These are phyloP conservation scores for Notiomystis cincta DNA, from an alignment of 2,113 vertebrate species.

Conservation along the genomic window DNA sequence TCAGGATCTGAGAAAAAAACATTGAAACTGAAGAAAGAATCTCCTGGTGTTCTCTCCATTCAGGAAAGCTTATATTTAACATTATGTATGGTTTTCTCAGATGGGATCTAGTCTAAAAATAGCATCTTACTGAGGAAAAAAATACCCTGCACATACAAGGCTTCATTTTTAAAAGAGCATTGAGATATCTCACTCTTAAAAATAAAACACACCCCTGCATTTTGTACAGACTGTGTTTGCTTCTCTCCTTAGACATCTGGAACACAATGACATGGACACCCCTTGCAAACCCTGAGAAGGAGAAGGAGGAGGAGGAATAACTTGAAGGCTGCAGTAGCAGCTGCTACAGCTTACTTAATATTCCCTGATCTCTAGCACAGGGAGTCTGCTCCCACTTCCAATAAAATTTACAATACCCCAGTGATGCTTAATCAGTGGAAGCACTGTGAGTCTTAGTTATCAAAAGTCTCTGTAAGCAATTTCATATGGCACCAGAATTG, in stretches of 20 bases:
- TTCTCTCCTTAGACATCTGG: background rate
- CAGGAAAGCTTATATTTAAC: background rate
- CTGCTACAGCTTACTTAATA: background rate
- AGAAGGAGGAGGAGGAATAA: background rate
- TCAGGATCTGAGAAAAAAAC: background rate
- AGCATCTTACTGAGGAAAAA: background rate
- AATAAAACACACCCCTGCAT: background rate
- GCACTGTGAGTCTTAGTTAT: background rate
- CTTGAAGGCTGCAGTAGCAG: background rate
- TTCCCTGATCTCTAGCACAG: background rate
- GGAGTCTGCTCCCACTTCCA: background rate
- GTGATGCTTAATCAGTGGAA: background rate
- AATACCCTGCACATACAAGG: background rate
- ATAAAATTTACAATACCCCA: background rate
- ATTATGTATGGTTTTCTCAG: background rate
- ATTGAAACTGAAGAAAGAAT: background rate
- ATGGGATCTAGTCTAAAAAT: background rate
- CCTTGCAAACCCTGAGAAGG: background rate
- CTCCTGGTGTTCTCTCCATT: background rate
- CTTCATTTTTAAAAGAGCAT: background rate
- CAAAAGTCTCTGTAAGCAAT: background rate
- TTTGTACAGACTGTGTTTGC: background rate
- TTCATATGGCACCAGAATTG: accelerated
- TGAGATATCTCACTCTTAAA: background rate
- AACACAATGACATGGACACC: background rate